Base-by-base conservation (phyloP, 2,797 vertebrate species). In the Knipowitschia caucasica region DNA sequence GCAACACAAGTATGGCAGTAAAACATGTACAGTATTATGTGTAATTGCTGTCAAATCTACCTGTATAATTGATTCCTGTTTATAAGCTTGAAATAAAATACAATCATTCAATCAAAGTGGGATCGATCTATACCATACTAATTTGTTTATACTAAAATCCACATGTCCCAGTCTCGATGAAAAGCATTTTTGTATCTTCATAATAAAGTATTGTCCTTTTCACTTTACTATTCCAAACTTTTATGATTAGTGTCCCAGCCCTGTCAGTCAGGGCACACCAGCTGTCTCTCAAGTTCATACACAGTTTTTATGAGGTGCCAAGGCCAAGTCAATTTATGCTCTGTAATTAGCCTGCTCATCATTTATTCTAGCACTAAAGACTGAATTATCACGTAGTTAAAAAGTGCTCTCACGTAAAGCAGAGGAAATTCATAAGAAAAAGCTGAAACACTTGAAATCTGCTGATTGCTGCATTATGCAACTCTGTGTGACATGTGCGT, bases 281-380 rank as follows among this genome's bases (percentile, higher is more conserved):
- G 46, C 20, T 47, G 46, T 21, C 30, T n/a, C 21, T 50, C 46
- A 50, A n/a, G 10, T 45, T 15, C 40, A 49, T 33, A 4, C 24
- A 50, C 43, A 17, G 25, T 45, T 36, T 44, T 35, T 24, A 50
- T 24, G 31, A 15, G n/a, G 21, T 50, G 15, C 26, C 31, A 56
- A 58, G 47, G 47, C 29, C 24, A 50, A 49, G 40, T 56, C 23
- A 40, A 62, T 69, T 62, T 64, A 69, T 54, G 57, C 50, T 52
- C 54, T 17, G 33, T 39, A 57, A 65, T 74, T 69, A 69, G 53
- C 58, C 27, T 33, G 39, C 5, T 50, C 59, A 62, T 75, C 62
- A 67, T 44, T 33, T 56, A 25, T 53, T 71, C 36, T 53, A n/a
- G 35, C 27, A 52, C 45, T 27, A 62, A 50, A 26, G 29, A 59